These are phyloP conservation scores for Turdus rufiventris DNA, from an alignment of 2,113 vertebrate genomes.

Conservation along the genomic window DNA sequence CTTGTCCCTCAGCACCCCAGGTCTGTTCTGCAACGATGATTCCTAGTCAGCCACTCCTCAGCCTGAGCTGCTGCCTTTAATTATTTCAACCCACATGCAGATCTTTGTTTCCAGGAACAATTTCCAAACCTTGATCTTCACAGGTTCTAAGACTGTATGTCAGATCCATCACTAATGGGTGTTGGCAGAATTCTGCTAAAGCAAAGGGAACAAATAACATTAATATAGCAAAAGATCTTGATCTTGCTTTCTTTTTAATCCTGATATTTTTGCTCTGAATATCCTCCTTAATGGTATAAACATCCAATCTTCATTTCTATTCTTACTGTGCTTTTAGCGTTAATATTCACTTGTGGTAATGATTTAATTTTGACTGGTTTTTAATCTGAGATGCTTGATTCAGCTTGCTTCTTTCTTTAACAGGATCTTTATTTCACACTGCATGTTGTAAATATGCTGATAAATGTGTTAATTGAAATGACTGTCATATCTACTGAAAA, in stretches of 20 bases:
- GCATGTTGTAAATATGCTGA: constrained; percentile 27
- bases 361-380: constrained; percentile 4
- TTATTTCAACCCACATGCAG: background rate
- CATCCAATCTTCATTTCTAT: background rate
- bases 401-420: background rate
- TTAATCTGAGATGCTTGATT: constrained; percentile 7
- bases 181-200: background rate
- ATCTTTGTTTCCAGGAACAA: background rate
- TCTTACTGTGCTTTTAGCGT: background rate
- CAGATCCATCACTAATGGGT: background rate
- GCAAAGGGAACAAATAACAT: background rate
- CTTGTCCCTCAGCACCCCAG: background rate
- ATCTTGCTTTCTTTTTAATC: background rate
- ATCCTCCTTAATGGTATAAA: background rate
- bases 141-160: background rate
- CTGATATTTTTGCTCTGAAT: background rate
- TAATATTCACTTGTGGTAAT: background rate
- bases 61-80: background rate
- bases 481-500: constrained; percentile 39
- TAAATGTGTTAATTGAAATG: constrained; percentile 57
- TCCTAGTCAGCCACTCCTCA: background rate
- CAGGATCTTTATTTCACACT: constrained; percentile 28
- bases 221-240: background rate
- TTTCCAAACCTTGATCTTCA: background rate
- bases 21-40: background rate